These are phyloP conservation scores for Caenorhabditis sp. DNA, from an alignment of 2,888 invertebrate species.

Conservation along the genomic window DNA sequence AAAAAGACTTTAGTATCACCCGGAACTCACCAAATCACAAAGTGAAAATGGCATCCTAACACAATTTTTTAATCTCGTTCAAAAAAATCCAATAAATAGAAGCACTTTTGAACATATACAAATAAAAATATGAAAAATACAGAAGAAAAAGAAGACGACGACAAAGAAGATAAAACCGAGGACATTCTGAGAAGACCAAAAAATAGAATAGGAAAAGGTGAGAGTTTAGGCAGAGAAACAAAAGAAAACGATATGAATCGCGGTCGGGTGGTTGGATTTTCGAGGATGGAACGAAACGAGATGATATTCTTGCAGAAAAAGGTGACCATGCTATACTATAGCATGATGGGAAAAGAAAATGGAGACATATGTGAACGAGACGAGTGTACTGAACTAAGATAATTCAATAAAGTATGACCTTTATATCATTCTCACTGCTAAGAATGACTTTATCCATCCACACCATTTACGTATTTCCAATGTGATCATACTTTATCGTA, in stretches of 20 bases:
- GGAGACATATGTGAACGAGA: too few species aligned
- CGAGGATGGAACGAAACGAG: neutral
- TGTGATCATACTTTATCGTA: too few species aligned
- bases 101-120: conserved; percentile 12
- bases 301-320: neutral
- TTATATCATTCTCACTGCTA: too few species aligned
- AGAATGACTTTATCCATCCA: too few species aligned
- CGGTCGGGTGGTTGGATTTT: neutral
- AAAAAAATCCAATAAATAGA: conserved; percentile 1
- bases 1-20: too few species aligned
- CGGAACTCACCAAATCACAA: conserved; percentile 40
- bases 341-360: neutral
- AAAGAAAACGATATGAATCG: neutral
- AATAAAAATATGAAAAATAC: neutral
- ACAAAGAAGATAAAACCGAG: neutral
- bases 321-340: neutral
- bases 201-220: neutral
- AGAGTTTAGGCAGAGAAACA: neutral
- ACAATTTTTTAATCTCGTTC: too few species aligned
- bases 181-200: conserved; percentile 4
- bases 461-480: too few species aligned
- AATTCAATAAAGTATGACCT: too few species aligned
- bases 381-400: too few species aligned
- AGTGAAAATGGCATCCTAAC: conserved; percentile 34
- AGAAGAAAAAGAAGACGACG: neutral